Evolutionary conservation across 2,113 vertebrate genomes (phyloP), one percentile per base, ranked within the genome.

Genomic region (Sinocyclocheilus maitianheensis): DNA sequence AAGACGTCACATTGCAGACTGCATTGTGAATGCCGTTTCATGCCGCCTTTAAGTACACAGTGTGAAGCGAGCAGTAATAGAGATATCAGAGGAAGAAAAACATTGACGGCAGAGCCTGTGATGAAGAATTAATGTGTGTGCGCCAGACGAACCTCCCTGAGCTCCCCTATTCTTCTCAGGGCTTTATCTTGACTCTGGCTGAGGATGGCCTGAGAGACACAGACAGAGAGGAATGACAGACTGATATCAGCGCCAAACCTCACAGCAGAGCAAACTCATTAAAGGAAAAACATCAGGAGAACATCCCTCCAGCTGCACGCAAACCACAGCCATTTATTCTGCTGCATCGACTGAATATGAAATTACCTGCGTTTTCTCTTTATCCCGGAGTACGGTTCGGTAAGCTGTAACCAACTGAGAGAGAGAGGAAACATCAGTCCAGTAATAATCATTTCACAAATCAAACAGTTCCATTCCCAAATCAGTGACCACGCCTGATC

Each of bases 101-200:
- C 34, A 81, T 43, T 18, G n/a, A 24, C 20, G 6, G 30, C 46
- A 24, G 34, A 55, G 62, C 60, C 62, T 40, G 11, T 20, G 14
- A 46, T 63, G 53, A 67, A 48, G 22, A 37, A 51, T 71, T 3
- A 34, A 16, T 18, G 34, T 16, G 7, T 22, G 51, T 22, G 51
- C 16, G 18, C 20, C 48, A 75, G 46, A 69, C 18, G 48, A 92
- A 98, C 97, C 96, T 99, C 97, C 91, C 97, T 94, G 55, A 99
- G 94, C 89, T 99, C 98, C 85, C 95, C 97, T 92, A 98, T 97
- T 94, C 97, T 96, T 65, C 97, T 96, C 84, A 99, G 95, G 77
- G 98, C 91, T 96, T 99, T 99, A 92, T 99, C 97, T 91, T 99
- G 98, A 94, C 96, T 97, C 93, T 98, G 97, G 94, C 97, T 97